Evolutionary conservation across 1,140 invertebrate species (phyloP).

Genomic region (Brachionus koreanus): DNA sequence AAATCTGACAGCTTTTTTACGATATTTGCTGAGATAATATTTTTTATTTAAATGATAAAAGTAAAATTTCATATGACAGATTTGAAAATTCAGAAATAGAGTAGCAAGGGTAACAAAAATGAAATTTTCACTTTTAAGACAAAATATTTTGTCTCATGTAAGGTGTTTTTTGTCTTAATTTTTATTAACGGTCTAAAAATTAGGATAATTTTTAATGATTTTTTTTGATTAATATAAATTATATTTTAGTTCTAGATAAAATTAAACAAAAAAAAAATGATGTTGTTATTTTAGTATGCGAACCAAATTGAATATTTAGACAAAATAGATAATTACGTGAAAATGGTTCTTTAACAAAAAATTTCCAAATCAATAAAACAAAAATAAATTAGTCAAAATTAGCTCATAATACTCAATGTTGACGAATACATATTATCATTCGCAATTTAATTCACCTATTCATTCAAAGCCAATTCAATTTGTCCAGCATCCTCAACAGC

Average conservation of each 20-base stretch:
- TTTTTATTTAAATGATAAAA: too few relatives aligned
- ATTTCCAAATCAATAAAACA: not conserved
- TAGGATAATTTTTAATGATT: too few relatives aligned
- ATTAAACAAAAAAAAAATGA: not conserved
- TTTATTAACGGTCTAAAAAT: not conserved
- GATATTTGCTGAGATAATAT: too few relatives aligned
- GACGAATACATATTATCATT: slow-evolving; percentile 1
- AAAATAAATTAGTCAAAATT: not conserved
- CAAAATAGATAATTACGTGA: not conserved
- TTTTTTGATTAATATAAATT: not conserved
- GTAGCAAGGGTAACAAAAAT: too few relatives aligned
- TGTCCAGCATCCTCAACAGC: not conserved
- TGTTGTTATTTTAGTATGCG: not conserved
- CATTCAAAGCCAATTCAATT: not conserved
- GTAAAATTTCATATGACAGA: too few relatives aligned
- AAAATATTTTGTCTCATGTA: not conserved
- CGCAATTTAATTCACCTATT: not conserved
- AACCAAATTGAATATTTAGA: not conserved
- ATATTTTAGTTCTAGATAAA: not conserved
- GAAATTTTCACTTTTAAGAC: not conserved
- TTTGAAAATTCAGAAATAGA: too few relatives aligned
- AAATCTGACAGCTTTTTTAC: too few relatives aligned
- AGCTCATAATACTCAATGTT: slow-evolving; percentile 24
- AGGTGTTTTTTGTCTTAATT: not conserved
- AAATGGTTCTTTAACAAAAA: not conserved